Conservation (phyloP, 2,797 vertebrate genomes). For the Cynopterus sphinx region DNA sequence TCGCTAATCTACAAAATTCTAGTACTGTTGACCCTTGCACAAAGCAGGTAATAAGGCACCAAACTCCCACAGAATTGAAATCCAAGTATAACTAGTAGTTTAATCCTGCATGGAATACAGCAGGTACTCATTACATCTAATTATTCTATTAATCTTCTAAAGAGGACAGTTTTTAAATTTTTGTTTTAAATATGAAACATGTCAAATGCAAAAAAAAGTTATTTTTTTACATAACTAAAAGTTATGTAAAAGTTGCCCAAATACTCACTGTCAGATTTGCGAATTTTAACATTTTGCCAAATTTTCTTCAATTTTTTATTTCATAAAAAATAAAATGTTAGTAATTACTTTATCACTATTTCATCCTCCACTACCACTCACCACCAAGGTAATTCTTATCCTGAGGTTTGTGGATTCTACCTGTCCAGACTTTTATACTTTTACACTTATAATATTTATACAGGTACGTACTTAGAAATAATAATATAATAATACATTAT, state of each 20-base stretch:
- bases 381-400: not conserved
- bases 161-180: not conserved
- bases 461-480: not conserved
- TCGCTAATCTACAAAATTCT: not conserved
- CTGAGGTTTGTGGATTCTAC: not conserved
- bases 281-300: not conserved
- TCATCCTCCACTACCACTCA: too few relatives aligned
- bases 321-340: conserved; percentile 5
- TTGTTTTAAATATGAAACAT: not conserved
- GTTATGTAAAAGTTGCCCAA: not conserved
- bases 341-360: not conserved
- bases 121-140: not conserved
- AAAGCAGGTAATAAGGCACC: not conserved
- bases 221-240: not conserved
- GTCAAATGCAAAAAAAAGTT: not conserved
- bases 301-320: conserved; percentile 31
- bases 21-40: not conserved
- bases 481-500: not conserved
- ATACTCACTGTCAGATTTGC: not conserved
- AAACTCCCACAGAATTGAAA: not conserved
- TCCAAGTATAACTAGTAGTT: not conserved
- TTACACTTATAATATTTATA: not conserved
- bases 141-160: not conserved
- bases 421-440: not conserved
- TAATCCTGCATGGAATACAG: not conserved